A percentile compares a stretch with the other conserved stretches of the same genome.
phyloP scores from a whole-genome alignment of 1,140 invertebrate species.

The Latrodectus geometricus region DNA sequence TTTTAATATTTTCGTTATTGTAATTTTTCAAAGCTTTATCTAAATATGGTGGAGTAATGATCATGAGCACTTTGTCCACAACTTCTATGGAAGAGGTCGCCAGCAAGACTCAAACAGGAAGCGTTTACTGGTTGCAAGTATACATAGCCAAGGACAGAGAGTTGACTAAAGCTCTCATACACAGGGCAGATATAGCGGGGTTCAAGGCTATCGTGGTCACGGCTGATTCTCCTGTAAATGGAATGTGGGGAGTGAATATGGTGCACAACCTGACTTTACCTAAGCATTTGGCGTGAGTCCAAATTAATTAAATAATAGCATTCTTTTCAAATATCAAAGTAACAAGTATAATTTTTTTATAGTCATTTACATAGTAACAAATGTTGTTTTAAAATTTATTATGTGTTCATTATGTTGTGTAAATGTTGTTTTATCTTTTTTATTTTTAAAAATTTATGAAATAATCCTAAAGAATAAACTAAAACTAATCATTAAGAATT shows the following conservation, averaged over 20 bases:
- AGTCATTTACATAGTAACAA: too few species aligned
- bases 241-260: conserved; percentile 81
- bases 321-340: too few species aligned
- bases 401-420: too few species aligned
- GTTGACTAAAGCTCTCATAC: conserved; percentile 80
- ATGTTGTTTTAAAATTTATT: too few species aligned
- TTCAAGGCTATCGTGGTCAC: conserved; percentile 91
- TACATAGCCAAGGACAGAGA: conserved; percentile 88
- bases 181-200: conserved; percentile 84
- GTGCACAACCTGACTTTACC: conserved; percentile 88
- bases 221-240: conserved; percentile 89
- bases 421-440: too few species aligned
- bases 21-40: conserved; percentile 77
- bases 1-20: neutral
- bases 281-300: conserved; percentile 77
- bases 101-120: conserved; percentile 78
- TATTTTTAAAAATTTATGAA: too few species aligned
- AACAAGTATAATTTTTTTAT: too few species aligned
- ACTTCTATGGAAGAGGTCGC: conserved; percentile 89
- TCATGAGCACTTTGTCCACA: conserved; percentile 87
- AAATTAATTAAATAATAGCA: too few species aligned
- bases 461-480: too few species aligned
- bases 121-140: conserved; percentile 89
- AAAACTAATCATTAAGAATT: too few species aligned
- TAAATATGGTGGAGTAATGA: conserved; percentile 80